These are phyloP conservation scores for Pangasianodon hypophthalmus DNA, from an alignment of 2,113 vertebrate genomes.

Conservation along the genomic window DNA sequence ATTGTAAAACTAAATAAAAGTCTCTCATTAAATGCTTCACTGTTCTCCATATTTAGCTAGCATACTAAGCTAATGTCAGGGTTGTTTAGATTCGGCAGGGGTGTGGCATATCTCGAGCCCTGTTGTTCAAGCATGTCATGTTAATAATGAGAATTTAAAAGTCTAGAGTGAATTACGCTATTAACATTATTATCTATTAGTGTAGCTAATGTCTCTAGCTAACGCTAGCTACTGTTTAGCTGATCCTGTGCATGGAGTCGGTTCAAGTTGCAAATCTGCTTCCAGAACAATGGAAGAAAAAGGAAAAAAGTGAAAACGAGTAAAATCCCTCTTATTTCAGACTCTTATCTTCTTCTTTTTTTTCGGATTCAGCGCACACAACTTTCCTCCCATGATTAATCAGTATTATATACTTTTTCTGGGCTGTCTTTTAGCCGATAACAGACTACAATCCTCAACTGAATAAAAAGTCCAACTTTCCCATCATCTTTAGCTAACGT, in stretches of 20 bases:
- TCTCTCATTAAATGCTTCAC: not conserved
- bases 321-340: not conserved
- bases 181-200: not conserved
- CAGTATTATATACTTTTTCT: not conserved
- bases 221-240: not conserved
- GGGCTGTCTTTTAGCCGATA: not conserved
- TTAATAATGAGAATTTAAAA: not conserved
- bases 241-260: not conserved
- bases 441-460: not conserved
- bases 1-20: not conserved
- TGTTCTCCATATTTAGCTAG: not conserved
- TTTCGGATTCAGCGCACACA: not conserved
- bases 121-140: not conserved
- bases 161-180: not conserved
- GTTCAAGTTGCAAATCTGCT: not conserved
- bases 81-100: not conserved
- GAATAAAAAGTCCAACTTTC: not conserved
- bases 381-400: not conserved
- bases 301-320: not conserved
- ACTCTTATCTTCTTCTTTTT: not conserved
- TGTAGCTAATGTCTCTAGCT: not conserved
- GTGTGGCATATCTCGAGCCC: not conserved
- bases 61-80: not conserved
- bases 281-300: not conserved
- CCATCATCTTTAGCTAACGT: not conserved